Evolutionary conservation across 2,888 invertebrate species (phyloP).

Genomic region (Lasioglossum malachurum): DNA sequence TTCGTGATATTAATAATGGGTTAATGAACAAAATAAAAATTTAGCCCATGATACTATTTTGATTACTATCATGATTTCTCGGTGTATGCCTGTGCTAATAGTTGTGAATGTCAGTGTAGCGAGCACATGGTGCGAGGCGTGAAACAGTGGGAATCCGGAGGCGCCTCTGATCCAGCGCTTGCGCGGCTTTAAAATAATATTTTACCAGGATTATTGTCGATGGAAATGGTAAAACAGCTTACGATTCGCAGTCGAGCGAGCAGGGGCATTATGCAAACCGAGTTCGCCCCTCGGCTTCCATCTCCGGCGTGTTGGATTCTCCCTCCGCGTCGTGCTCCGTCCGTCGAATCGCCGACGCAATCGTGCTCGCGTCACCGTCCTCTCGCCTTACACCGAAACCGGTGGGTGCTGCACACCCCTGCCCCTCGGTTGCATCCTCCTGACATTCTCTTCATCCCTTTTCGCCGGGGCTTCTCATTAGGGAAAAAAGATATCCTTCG

Average conservation of each 20-base stretch:
- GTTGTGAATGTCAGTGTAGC: background rate
- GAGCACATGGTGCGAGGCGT: background rate
- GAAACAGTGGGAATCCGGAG: constrained; percentile 13
- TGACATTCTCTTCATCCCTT: constrained; percentile 43
- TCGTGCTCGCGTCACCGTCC: constrained; percentile 55
- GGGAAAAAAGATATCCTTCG: constrained; percentile 64
- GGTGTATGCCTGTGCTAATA: background rate
- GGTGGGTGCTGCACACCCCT: background rate
- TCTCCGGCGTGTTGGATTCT: constrained; percentile 42
- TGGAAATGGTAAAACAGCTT: constrained; percentile 79
- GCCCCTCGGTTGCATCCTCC: constrained; percentile 4
- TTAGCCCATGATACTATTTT: too few species aligned
- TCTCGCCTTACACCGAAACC: constrained; percentile 36
- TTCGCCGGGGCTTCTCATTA: constrained; percentile 61
- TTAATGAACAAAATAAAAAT: too few species aligned
- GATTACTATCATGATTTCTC: background rate
- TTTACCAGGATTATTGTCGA: constrained; percentile 80
- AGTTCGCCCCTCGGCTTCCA: constrained; percentile 70
- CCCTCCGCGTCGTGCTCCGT: constrained; percentile 21
- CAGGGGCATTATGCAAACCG: constrained; percentile 80
- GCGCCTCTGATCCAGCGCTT: constrained; percentile 30
- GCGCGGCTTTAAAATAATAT: constrained; percentile 81
- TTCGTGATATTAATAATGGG: too few species aligned
- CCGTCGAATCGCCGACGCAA: constrained; percentile 56
- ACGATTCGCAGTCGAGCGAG: constrained; percentile 76